phyloP scores from a whole-genome alignment of 1,140 invertebrate species.

The Listronotus oregonensis region DNA sequence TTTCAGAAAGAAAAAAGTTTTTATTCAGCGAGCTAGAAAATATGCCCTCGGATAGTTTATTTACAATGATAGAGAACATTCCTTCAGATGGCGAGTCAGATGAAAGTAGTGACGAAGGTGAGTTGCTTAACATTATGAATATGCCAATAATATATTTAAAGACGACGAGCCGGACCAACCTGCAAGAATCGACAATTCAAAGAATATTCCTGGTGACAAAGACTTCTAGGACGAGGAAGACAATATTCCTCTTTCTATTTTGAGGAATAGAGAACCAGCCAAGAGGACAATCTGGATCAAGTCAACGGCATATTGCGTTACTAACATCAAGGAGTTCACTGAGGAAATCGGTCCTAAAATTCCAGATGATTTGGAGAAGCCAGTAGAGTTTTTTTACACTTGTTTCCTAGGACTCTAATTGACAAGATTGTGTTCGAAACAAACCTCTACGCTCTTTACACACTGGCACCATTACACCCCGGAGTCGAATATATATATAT shows the following conservation, averaged over 20 bases:
- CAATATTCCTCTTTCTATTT: conserved; percentile 16
- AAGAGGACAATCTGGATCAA: background rate
- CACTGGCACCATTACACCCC: too few species aligned
- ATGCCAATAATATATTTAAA: conserved; percentile 14
- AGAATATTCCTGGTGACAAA: conserved; percentile 7
- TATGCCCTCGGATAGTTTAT: conserved; percentile 4
- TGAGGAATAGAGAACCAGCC: conserved; percentile 13
- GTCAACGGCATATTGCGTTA: too few species aligned
- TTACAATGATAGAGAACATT: conserved; percentile 2
- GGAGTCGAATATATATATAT: too few species aligned
- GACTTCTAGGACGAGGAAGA: background rate
- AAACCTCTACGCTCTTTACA: too few species aligned
- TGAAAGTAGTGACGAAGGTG: background rate
- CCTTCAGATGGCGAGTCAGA: conserved; percentile 16
- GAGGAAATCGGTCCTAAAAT: too few species aligned
- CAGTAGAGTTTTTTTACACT: too few species aligned
- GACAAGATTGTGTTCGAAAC: too few species aligned
- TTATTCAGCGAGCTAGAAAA: conserved; percentile 11
- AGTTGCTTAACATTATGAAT: conserved; percentile 5
- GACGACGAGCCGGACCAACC: conserved; percentile 10
- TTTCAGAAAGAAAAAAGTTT: conserved; percentile 14
- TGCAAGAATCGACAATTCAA: conserved; percentile 11
- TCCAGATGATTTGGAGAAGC: too few species aligned
- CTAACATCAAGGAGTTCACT: too few species aligned
- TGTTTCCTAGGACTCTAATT: too few species aligned